Base-by-base conservation (phyloP, 2,888 invertebrate genomes). In the Yponomeuta plumbellus region DNA sequence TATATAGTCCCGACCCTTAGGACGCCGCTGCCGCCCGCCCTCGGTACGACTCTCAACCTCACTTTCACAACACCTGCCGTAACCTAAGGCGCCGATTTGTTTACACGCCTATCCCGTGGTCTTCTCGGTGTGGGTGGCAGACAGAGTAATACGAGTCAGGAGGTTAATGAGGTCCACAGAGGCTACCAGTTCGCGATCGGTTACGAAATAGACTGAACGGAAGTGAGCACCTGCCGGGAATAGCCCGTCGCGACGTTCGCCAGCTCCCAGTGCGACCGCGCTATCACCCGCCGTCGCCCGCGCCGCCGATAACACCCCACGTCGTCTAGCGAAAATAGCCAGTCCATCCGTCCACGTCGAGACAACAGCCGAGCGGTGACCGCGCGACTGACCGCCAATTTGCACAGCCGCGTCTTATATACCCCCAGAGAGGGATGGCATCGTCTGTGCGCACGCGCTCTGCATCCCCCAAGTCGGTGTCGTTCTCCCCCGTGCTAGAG, bases 401-500 rank as follows among this genome's bases (percentile, higher is more conserved):
- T 75, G 73, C 76, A 75, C 76, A 69, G 77, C 75, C 74, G 72
- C 81, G 79, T 77, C 80, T 88, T 89, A 79, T 90, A 91, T 90
- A 91, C 44, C 83, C 71, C 73, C 74, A 71, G 73, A 77, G 78
- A 87, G 85, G 85, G 84, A 93, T 93, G 93, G 91, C 92, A 74
- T 75, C 75, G 76, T 92, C 91, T 73, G 89, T 93, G 90, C 93
- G 93, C 91, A 92, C 91, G 90, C 93, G 93, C 83, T 93, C 93
- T 67, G 92, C 93, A 78, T 93, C 93, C 81, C 93, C 93, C 70
- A 93, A 94, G 81, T 92, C 93, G 58, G 93, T 94, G 73, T 93
- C 93, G 76, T 94, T 94, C 82, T 93, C 93, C 80, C 93, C 93
- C 70, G 92, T 93, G 71, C 91, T 93, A 69, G 92, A 93, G 73